Conservation (phyloP, 2,797 vertebrate species). For the Ibycter americanus region DNA sequence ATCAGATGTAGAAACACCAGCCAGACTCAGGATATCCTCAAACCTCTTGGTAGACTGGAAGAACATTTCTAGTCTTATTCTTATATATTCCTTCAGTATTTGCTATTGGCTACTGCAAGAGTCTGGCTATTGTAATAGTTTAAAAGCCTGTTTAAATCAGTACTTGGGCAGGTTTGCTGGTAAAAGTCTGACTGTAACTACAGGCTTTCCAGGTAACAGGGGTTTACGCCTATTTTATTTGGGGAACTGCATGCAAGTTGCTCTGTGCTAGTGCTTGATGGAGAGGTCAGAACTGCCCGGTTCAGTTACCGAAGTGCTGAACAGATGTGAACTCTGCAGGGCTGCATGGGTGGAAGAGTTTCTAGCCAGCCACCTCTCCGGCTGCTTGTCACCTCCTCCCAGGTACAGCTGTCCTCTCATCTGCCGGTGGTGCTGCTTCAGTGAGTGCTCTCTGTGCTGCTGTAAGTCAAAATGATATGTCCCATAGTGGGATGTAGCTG, state of each 20-base stretch:
- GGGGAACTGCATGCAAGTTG: not conserved
- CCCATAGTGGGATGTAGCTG: not conserved
- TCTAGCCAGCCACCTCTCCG: not conserved
- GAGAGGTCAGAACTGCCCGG: not conserved
- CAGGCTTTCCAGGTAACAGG: not conserved
- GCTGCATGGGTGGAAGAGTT: not conserved
- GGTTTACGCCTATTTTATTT: not conserved
- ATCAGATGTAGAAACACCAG: not conserved
- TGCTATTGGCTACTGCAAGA: not conserved
- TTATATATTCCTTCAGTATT: not conserved
- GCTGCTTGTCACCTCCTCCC: not conserved
- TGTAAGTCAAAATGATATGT: not conserved
- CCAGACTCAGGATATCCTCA: not conserved
- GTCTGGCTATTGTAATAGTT: not conserved
- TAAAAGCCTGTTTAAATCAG: not conserved
- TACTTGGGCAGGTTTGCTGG: not conserved
- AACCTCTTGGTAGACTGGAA: not conserved
- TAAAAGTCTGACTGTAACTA: not conserved
- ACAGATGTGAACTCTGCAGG: not conserved
- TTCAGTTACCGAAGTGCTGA: not conserved
- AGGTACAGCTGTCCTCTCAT: not conserved
- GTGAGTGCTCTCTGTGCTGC: not conserved
- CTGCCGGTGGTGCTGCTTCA: not conserved
- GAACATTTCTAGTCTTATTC: not conserved
- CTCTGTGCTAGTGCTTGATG: not conserved